Conservation (phyloP, 2,888 invertebrate genomes). For the Isoperla grammatica region DNA sequence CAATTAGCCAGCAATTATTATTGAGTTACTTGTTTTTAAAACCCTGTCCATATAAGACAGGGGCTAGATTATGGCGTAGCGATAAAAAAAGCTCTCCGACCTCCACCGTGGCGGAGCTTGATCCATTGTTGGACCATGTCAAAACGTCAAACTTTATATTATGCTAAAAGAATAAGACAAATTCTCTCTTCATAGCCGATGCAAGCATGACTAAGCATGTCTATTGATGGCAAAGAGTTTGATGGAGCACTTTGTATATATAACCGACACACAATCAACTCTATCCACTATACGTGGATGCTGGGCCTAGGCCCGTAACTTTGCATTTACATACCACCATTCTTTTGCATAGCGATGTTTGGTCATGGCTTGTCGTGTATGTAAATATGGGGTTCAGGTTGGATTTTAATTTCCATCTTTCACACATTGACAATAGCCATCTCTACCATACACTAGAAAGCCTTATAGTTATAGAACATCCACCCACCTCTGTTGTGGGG, state of each 20-base stretch:
- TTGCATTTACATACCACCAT: too few species aligned
- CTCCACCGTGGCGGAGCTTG: conserved; percentile 4
- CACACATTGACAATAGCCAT: too few species aligned
- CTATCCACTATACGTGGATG: too few species aligned
- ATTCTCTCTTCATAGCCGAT: background rate
- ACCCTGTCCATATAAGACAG: background rate
- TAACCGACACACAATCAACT: background rate
- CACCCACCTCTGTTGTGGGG: too few species aligned
- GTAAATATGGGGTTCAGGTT: too few species aligned
- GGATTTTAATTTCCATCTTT: too few species aligned
- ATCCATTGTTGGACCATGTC: conserved; percentile 7
- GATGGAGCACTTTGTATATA: background rate
- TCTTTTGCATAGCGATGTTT: too few species aligned
- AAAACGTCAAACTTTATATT: conserved; percentile 16
- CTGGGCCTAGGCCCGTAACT: too few species aligned
- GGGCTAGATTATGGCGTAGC: too few species aligned
- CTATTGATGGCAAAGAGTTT: background rate
- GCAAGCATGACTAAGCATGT: conserved; percentile 11
- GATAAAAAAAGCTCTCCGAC: background rate
- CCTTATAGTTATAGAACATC: too few species aligned
- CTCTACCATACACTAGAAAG: too few species aligned
- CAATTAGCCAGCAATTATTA: conserved; percentile 20
- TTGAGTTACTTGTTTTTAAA: conserved; percentile 15
- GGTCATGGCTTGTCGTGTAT: too few species aligned
- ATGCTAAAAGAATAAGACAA: background rate